Evolutionary conservation across 1,140 invertebrate genomes (phyloP).

Genomic region (Coptotermes formosanus): DNA sequence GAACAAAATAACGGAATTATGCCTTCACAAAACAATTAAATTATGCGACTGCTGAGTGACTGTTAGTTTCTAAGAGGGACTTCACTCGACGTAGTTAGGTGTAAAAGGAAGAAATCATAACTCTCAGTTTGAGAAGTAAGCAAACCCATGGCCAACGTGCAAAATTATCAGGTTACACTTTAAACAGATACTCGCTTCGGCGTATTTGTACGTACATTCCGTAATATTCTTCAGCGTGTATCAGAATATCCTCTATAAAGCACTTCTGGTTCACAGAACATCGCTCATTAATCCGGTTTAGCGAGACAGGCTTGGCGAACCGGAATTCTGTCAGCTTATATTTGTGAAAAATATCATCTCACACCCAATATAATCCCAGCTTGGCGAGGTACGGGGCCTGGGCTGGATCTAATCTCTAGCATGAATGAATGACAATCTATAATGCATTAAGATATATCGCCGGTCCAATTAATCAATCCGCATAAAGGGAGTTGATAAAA

Average conservation of each 20-base stretch:
- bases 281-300: not conserved
- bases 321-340: not conserved
- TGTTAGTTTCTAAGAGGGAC: too few relatives aligned
- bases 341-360: conserved; percentile 14
- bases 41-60: too few relatives aligned
- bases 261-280: conserved; percentile 8
- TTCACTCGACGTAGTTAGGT: too few relatives aligned
- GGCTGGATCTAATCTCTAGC: not conserved
- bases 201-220: not conserved
- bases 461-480: not conserved
- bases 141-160: too few relatives aligned
- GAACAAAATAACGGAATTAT: too few relatives aligned
- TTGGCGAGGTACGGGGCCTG: not conserved
- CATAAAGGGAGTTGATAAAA: not conserved
- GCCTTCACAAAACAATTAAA: too few relatives aligned
- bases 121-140: too few relatives aligned
- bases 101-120: too few relatives aligned
- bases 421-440: not conserved
- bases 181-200: not conserved
- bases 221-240: not conserved
- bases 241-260: not conserved
- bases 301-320: conserved; percentile 4
- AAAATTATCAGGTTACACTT: not conserved
- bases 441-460: conserved; percentile 19
- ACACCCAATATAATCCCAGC: not conserved